A percentile compares a stretch with the other conserved stretches of the same genome.
Conservation (phyloP, 1,140 invertebrate genomes). For the Limonius californicus region DNA sequence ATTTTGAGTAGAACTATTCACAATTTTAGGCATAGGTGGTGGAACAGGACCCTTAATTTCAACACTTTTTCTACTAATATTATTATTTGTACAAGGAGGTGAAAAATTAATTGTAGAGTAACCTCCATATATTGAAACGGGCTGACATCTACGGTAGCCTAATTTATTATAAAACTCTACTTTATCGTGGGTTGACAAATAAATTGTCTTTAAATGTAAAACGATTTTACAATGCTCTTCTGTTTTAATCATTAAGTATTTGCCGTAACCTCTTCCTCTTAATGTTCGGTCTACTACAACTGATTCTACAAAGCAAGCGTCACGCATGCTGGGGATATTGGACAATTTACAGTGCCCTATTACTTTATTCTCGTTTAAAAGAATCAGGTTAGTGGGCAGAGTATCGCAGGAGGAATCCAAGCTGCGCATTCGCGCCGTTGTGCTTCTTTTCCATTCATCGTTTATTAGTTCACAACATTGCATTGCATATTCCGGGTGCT, state of each 20-base stretch:
- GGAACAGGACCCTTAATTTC: constrained; percentile 1
- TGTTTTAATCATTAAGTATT: constrained; percentile 61
- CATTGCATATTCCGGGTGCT: constrained; percentile 61
- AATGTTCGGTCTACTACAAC: constrained; percentile 67
- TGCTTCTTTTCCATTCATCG: constrained; percentile 74
- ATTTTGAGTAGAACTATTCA: constrained; percentile 3
- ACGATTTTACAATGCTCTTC: constrained; percentile 64
- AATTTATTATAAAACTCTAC: constrained; percentile 73
- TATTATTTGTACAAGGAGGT: neutral
- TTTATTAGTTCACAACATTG: constrained; percentile 71
- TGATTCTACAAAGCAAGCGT: constrained; percentile 71
- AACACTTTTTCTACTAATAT: neutral
- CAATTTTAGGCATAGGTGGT: constrained; percentile 5
- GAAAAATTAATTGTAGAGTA: constrained; percentile 34
- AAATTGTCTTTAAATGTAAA: constrained; percentile 59
- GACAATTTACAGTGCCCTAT: constrained; percentile 75
- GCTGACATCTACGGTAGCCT: constrained; percentile 65
- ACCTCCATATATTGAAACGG: constrained; percentile 62
- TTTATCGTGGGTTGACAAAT: constrained; percentile 72
- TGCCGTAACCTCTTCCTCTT: constrained; percentile 70
- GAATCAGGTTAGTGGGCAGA: constrained; percentile 67
- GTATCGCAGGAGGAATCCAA: constrained; percentile 64
- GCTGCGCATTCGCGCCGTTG: constrained; percentile 67
- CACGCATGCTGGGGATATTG: constrained; percentile 57
- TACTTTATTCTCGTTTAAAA: constrained; percentile 58